Conservation (phyloP, 1,140 invertebrate species). For the Saccostrea glomerata region DNA sequence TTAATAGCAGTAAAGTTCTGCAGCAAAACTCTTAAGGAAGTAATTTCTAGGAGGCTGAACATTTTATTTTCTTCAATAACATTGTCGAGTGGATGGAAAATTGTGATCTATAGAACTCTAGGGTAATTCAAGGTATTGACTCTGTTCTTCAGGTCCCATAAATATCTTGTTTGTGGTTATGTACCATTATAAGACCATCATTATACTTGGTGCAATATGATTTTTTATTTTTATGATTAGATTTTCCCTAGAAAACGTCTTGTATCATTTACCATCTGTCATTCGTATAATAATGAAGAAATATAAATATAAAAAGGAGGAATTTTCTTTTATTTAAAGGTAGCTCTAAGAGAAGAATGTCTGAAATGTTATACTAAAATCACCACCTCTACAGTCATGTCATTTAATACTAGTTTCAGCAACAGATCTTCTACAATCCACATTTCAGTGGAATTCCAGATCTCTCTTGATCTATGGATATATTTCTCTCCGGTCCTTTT, state of each 20-base stretch:
- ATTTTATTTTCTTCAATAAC: too few species aligned
- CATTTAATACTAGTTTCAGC: not conserved
- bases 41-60: too few species aligned
- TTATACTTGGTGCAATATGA: not conserved
- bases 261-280: slow-evolving; percentile 4
- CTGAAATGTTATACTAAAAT: not conserved
- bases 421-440: not conserved
- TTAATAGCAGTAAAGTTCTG: too few species aligned
- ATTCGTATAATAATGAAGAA: not conserved
- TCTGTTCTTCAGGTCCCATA: not conserved
- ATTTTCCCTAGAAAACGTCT: not conserved
- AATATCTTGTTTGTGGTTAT: not conserved
- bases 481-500: slow-evolving; percentile 63
- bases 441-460: slow-evolving; percentile 47
- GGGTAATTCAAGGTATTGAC: not conserved
- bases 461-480: slow-evolving; percentile 61
- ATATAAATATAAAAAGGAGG: not conserved
- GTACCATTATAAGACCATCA: not conserved
- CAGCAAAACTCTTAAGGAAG: too few species aligned
- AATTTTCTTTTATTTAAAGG: not conserved
- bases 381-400: not conserved
- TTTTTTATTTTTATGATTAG: not conserved
- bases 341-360: not conserved
- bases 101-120: too few species aligned
- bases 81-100: too few species aligned